Percentiles rank a stretch among this genome's conserved stretches.
phyloP scores from a whole-genome alignment of 2,797 vertebrate genomes.

The Lophius americanus region DNA sequence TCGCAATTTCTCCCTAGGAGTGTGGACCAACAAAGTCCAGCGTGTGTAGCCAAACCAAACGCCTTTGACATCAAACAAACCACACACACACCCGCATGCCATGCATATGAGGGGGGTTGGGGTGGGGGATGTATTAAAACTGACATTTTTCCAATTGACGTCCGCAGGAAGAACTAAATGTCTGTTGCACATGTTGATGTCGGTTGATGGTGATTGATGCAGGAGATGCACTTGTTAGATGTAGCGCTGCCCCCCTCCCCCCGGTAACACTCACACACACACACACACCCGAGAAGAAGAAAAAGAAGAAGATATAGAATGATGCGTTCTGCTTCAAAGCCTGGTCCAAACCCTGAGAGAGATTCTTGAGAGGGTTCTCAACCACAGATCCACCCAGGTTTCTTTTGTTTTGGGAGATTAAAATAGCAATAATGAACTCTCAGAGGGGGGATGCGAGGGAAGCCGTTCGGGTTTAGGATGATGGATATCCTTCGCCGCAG shows the following conservation, averaged over 20 bases:
- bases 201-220: conserved; percentile 46
- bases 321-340: conserved; percentile 33
- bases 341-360: conserved; percentile 5
- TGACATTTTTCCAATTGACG: conserved; percentile 40
- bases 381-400: conserved; percentile 11
- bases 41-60: background rate
- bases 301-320: conserved; percentile 48
- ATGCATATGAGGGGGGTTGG: too few relatives aligned
- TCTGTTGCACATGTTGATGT: conserved; percentile 32
- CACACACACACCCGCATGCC: background rate
- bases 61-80: conserved; percentile 9
- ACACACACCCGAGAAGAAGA: background rate
- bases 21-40: conserved; percentile 42
- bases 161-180: conserved; percentile 5
- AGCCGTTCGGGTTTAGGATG: conserved; percentile 19
- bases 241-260: conserved; percentile 4
- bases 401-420: conserved; percentile 14
- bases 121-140: conserved; percentile 6
- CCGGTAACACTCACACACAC: background rate
- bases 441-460: conserved; percentile 9
- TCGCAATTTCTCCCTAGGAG: conserved; percentile 37
- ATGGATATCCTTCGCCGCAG: conserved; percentile 31
- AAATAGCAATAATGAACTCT: conserved; percentile 37
- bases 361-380: background rate
- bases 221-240: conserved; percentile 55